Conservation (phyloP, 2,797 vertebrate species). For the Pseudocheirus occidentalis region DNA sequence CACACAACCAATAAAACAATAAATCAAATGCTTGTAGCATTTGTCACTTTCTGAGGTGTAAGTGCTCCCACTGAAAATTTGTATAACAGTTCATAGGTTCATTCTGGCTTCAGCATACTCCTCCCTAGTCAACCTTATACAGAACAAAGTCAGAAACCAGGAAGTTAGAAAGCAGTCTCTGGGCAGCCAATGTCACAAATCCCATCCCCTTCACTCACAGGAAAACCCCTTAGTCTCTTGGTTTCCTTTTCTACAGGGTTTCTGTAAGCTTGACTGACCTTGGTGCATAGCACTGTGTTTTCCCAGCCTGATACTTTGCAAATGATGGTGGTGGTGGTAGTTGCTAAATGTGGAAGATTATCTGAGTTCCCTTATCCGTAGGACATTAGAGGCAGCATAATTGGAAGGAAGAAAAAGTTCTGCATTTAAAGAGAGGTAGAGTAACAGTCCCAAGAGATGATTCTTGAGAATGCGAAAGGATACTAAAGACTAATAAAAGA, state of each 20-base stretch:
- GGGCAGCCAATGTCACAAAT: neutral
- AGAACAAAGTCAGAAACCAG: neutral
- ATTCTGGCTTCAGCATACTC: neutral
- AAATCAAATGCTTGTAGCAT: neutral
- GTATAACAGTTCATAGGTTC: neutral
- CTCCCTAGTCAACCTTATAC: neutral
- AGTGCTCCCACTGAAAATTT: neutral
- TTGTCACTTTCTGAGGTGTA: neutral
- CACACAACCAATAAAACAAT: neutral
- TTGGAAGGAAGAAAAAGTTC: neutral
- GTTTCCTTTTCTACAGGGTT: neutral
- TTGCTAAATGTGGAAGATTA: conserved; percentile 1
- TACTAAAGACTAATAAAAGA: neutral
- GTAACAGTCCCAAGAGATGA: neutral
- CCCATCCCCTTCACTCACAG: neutral
- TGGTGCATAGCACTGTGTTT: neutral
- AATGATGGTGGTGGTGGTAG: neutral
- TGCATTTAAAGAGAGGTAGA: neutral
- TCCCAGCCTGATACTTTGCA: neutral
- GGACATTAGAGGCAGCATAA: neutral
- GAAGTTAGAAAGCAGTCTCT: neutral
- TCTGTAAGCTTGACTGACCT: neutral
- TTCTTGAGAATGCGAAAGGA: conserved; percentile 9
- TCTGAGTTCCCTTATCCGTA: neutral
- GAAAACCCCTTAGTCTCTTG: neutral